Evolutionary conservation across 2,797 vertebrate genomes (phyloP), one percentile per base, ranked within the genome.

Genomic region (Sciaenops ocellatus): DNA sequence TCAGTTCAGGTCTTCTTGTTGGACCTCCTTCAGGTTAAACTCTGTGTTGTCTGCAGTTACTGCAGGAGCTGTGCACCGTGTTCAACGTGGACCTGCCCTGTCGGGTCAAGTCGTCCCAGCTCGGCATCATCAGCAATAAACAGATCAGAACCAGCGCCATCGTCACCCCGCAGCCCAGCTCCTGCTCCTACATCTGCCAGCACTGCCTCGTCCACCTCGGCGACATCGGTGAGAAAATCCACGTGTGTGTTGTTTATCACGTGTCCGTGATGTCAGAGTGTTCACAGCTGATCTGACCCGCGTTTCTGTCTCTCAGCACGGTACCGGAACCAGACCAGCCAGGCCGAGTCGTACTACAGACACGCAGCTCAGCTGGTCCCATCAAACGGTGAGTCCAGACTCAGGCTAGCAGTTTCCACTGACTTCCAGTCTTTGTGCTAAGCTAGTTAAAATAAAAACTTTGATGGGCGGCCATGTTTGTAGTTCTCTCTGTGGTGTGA

Each of bases 141-240:
- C 97, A 97, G 95, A 96, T 88, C 87, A 95, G 87, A 92, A 95
- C 93, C 95, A 95, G 96, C 88, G 94, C 96, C 93, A 98, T 99
- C 60, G 97, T 99, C 91, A 99, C 97, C 63, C 98, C 98, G 1
- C 98, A 99, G 75, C 98, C 98, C 85, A 99, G 98, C 92, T 99
- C 98, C 90, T 99, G 98, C 93, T 98, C 97, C 48, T 99, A 99
- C 92, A 99, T 99, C 95, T 99, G 98, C 96, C 98, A 99, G 96
- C 98, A 99, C 95, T 99, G 98, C 97, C 97, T 99, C 86, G 98
- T 99, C 82, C 98, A 99, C 91, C 97, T 99, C 16, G 98, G 98
- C 93, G 98, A 99, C 94, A 99, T 99, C 4, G 98, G 98, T 99
- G 75, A 88, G 80, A 3, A 20, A 26, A 4, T 5, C 8, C n/a